Conservation (phyloP, 1,140 invertebrate genomes). For the Drosophila sturtevanti region DNA sequence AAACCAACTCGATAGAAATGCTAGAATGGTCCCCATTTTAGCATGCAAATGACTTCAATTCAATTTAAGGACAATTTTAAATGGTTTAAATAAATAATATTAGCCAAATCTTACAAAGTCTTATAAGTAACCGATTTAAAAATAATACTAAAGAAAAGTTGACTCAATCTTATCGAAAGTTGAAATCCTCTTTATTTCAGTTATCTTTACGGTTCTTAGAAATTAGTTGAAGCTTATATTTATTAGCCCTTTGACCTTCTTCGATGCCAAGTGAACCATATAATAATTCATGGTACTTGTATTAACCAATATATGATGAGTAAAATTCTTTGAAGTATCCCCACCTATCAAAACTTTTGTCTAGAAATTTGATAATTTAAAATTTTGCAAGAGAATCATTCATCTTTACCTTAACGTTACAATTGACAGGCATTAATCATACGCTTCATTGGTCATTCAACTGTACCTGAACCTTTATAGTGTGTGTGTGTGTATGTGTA, state of each 20-base stretch:
- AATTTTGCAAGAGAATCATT: constrained; percentile 11
- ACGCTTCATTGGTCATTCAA: constrained; percentile 62
- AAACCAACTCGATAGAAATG: too few relatives aligned
- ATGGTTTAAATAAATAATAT: too few relatives aligned
- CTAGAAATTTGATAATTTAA: constrained; percentile 10
- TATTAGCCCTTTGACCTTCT: neutral
- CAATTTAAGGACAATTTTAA: too few relatives aligned
- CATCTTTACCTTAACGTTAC: neutral
- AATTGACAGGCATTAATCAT: constrained; percentile 57
- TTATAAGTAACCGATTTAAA: too few relatives aligned
- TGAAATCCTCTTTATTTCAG: too few relatives aligned
- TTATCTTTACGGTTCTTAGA: too few relatives aligned
- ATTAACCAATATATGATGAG: neutral
- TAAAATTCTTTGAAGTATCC: neutral
- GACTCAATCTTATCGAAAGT: too few relatives aligned
- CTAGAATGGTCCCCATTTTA: too few relatives aligned
- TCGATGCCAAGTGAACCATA: neutral
- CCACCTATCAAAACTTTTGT: neutral
- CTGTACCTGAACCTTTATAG: neutral
- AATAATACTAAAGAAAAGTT: too few relatives aligned
- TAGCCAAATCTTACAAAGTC: too few relatives aligned
- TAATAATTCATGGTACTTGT: neutral
- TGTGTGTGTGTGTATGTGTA: neutral
- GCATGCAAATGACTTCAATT: too few relatives aligned
- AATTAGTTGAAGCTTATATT: neutral